Base-by-base conservation (phyloP, 2,797 vertebrate species). In the Tangara arthus region DNA sequence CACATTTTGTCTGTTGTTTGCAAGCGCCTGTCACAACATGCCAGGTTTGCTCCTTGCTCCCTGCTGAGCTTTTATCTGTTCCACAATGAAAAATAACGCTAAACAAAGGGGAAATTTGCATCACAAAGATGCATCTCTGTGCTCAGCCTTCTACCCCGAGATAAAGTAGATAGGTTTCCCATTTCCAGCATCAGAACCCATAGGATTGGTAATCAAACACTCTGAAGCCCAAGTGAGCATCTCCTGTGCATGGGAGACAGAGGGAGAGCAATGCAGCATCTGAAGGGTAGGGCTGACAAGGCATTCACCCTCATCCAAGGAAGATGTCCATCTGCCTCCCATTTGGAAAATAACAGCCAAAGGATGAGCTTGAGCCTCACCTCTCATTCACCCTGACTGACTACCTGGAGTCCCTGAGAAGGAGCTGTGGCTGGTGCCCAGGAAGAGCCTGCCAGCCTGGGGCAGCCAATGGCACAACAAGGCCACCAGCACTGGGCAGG, bases 401-500 rank as follows among this genome's bases (percentile, higher is more conserved):
- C 49, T 30, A 52, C 84, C 70, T 90, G 49, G 89, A 95, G 90
- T 90, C 88, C 95, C 92, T 93, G 94, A 96, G 93, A 75, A 39
- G 57, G 57, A 91, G 71, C 86, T 82, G 83, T 87, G 79, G 70
- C 76, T 44, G 30, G 61, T 89, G 86, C 85, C 61, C 9, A 39
- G 89, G 83, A 90, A 80, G 77, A 89, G 4, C 18, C 73, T 89
- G 92, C 55, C 73, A 30, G 44, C 72, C 89, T 15, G 35, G 15
- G 50, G 77, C 55, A 49, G 84, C 91, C 78, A 92, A 80, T 95
- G 97, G 91, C 92, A 89, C 63, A 49, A 56, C n/a, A 73, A 95
- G 96, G 96, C 93, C 96, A 97, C 90, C 90, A 71, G 92, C 80
- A 63, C 15, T 70, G 92, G 95, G 94, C 94, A 94, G 95, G 44